Percentiles rank a stretch among this genome's conserved stretches.
Conservation (phyloP, 1,140 invertebrate genomes). For the Neomicropteryx cornuta region DNA sequence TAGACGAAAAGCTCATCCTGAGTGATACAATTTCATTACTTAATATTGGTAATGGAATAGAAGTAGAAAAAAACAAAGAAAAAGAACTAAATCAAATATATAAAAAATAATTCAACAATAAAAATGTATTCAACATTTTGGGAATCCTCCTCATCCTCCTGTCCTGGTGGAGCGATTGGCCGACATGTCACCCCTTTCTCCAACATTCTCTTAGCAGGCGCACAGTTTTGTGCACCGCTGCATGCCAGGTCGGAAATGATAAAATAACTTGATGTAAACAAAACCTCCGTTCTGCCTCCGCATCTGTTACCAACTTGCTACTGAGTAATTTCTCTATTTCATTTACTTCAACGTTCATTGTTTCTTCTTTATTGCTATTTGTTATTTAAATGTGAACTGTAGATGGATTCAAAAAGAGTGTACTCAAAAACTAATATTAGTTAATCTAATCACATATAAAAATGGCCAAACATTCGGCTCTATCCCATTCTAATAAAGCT, state of each 20-base stretch:
- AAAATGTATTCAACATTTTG: background rate
- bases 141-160: background rate
- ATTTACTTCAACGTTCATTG: conserved; percentile 2
- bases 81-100: background rate
- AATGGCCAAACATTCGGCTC: no score
- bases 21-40: no score
- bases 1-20: no score
- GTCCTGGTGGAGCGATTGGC: background rate
- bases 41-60: background rate
- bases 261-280: background rate
- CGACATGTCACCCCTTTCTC: no score
- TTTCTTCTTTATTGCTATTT: background rate
- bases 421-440: no score
- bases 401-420: no score
- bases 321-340: background rate
- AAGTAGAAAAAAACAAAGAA: background rate
- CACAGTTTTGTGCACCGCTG: no score
- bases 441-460: no score
- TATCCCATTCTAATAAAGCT: no score
- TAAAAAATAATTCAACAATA: background rate
- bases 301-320: conserved; percentile 1
- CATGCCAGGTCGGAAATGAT: no score
- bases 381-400: no score
- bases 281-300: background rate
- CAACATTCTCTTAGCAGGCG: no score